phyloP scores from a whole-genome alignment of 64 coral and sea anemone genomes.

The Hydrozoanthus tunicans region DNA sequence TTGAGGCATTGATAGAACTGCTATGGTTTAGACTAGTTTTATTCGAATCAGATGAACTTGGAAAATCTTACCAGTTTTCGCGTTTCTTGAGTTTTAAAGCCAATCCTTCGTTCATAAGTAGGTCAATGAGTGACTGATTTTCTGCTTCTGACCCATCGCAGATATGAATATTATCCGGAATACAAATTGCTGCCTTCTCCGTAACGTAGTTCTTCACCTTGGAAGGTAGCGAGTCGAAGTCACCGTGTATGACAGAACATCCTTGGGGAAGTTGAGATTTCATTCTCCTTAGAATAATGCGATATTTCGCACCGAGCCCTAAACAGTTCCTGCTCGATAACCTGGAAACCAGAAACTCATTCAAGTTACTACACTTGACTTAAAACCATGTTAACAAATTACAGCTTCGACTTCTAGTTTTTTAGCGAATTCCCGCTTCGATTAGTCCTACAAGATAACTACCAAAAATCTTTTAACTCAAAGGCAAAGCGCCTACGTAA shows the following conservation, averaged over 20 bases:
- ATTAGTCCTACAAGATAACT: neutral
- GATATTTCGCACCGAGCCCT: constrained; percentile 43
- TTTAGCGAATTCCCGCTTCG: neutral
- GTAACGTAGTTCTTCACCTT: constrained; percentile 53
- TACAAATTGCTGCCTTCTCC: constrained; percentile 46
- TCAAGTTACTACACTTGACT: neutral
- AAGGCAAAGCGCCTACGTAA: neutral
- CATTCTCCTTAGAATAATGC: constrained; percentile 47
- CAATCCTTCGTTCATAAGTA: constrained; percentile 43
- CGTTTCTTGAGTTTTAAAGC: constrained; percentile 44
- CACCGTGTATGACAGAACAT: constrained; percentile 39
- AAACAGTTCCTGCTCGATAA: constrained; percentile 30
- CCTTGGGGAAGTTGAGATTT: constrained; percentile 31
- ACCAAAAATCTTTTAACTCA: neutral
- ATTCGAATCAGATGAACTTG: neutral
- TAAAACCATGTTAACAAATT: neutral
- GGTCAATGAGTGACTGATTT: constrained; percentile 20
- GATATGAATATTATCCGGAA: constrained; percentile 49
- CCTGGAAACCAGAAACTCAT: neutral
- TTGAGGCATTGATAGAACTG: neutral
- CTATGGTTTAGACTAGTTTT: neutral
- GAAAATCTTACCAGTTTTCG: constrained; percentile 23
- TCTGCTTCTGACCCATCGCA: constrained; percentile 36
- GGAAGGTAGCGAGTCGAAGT: constrained; percentile 22
- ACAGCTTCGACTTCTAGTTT: neutral